These are phyloP conservation scores for Todus mexicanus DNA, from an alignment of 2,797 vertebrate genomes.

Conservation along the genomic window DNA sequence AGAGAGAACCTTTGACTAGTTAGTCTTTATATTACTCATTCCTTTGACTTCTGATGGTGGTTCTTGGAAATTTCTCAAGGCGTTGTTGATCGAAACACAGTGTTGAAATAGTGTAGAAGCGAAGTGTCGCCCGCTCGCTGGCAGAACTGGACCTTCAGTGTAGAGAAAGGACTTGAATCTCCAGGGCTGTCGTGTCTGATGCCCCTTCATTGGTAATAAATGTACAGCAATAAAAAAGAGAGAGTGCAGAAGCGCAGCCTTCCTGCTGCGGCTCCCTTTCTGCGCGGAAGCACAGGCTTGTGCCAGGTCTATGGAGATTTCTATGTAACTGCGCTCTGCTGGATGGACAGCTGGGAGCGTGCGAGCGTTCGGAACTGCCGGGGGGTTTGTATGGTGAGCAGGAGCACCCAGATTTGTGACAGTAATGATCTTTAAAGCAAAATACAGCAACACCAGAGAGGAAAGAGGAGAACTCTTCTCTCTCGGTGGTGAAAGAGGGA, in stretches of 20 bases:
- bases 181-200: not conserved
- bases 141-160: not conserved
- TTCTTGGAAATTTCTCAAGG: conserved; percentile 39
- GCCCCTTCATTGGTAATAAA: not conserved
- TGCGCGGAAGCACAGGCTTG: not conserved
- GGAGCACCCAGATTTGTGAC: not conserved
- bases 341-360: not conserved
- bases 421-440: not conserved
- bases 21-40: not conserved
- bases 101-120: not conserved
- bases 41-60: conserved; percentile 4
- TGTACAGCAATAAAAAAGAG: not conserved
- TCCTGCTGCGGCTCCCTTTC: not conserved
- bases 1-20: not conserved
- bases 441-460: not conserved
- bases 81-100: not conserved
- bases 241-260: not conserved
- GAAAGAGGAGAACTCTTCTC: not conserved
- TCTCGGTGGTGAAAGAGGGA: not conserved
- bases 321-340: not conserved
- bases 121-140: not conserved
- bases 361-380: not conserved
- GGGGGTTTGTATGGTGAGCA: not conserved
- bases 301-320: too few species aligned
- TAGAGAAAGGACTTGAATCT: not conserved